Base-by-base conservation (phyloP, 2,113 vertebrate species). In the Austrofundulus limnaeus region DNA sequence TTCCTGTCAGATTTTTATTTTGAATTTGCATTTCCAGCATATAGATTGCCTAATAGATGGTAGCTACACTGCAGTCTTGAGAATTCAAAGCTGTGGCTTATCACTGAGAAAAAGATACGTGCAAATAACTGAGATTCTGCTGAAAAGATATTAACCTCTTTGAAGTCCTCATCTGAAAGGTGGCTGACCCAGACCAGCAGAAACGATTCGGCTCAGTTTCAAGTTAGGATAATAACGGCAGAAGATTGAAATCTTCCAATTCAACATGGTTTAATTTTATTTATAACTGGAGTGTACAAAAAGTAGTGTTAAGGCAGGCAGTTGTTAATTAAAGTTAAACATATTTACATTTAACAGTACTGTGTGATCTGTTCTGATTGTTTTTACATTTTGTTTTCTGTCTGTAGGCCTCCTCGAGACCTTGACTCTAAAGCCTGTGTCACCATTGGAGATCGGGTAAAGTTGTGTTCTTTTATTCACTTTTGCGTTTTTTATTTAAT, bases 361-460 rank as follows among this genome's bases (percentile, higher is more conserved):
- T n/a, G 17, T n/a, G n/a, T 46, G n/a, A 4, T 10, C 20, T 1
- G 4, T 45, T 45, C 3, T 45, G 7, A 16, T 19, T 46, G 2
- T 20, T 19, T 46, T 20, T 11, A 11, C 4, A 2, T 10, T 46
- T 15, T 54, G 2, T 48, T 70, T 19, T 75, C 52, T 64, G 48
- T 41, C 41, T n/a, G 42, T 77, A 99, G 97, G 81, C 95, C 96
- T 37, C 97, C 97, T 63, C 91, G 96, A 88, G 95, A 96, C 85
- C 93, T 99, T 61, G 97, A 98, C 88, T 98, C 97, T 38, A 98
- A 98, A 91, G 95, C 97, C 72, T 95, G 89, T 61, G 96, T 99
- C 88, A 95, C 92, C 21, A 97, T 98, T 71, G 97, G 96, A 17
- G 97, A 97, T 73, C 93, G 95, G 97, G 97, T 98, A 92, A 71